A percentile compares a stretch with the other conserved stretches of the same genome.
Conservation (phyloP, 2,113 vertebrate genomes). For the Pagrus major region DNA sequence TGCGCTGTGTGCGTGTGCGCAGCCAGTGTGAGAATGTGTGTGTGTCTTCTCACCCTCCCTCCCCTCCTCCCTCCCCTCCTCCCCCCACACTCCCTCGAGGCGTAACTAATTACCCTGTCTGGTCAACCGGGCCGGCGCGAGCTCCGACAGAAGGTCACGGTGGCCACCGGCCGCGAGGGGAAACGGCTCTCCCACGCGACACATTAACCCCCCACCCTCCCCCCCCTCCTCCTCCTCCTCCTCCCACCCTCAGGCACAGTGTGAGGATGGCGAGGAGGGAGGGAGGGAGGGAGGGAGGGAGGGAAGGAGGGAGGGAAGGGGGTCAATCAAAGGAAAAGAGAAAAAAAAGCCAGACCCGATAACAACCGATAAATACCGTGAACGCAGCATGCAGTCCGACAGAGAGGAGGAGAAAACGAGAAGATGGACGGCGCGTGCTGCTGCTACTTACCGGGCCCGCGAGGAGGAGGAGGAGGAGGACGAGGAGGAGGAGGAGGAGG, state of each 20-base stretch:
- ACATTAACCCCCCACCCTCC: slow-evolving; percentile 50
- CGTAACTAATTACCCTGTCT: slow-evolving; percentile 82
- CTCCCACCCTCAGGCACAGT: slow-evolving; percentile 45
- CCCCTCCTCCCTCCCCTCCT: not conserved
- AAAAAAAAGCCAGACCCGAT: slow-evolving; percentile 58
- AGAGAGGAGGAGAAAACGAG: slow-evolving; percentile 48
- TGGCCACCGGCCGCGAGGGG: slow-evolving; percentile 74
- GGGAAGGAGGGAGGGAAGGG: slow-evolving; percentile 22
- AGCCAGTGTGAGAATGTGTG: slow-evolving; percentile 35
- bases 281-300: not conserved
- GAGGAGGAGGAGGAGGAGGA: slow-evolving; percentile 59
- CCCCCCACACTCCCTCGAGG: slow-evolving; percentile 61
- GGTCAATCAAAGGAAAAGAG: slow-evolving; percentile 59
- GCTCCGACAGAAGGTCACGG: slow-evolving; percentile 79
- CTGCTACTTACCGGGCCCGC: slow-evolving; percentile 72
- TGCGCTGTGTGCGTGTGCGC: slow-evolving; percentile 11
- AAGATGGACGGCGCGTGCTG: slow-evolving; percentile 70
- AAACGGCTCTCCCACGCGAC: slow-evolving; percentile 72
- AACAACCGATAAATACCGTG: slow-evolving; percentile 77
- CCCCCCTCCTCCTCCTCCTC: not conserved
- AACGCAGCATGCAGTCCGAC: slow-evolving; percentile 72
- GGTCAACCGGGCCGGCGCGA: slow-evolving; percentile 75
- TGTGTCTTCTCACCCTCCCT: slow-evolving; percentile 10
- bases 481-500: slow-evolving; percentile 20
- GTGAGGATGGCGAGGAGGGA: slow-evolving; percentile 22